Evolutionary conservation across 2,888 invertebrate genomes (phyloP).

Genomic region (Caenorhabditis becei): DNA sequence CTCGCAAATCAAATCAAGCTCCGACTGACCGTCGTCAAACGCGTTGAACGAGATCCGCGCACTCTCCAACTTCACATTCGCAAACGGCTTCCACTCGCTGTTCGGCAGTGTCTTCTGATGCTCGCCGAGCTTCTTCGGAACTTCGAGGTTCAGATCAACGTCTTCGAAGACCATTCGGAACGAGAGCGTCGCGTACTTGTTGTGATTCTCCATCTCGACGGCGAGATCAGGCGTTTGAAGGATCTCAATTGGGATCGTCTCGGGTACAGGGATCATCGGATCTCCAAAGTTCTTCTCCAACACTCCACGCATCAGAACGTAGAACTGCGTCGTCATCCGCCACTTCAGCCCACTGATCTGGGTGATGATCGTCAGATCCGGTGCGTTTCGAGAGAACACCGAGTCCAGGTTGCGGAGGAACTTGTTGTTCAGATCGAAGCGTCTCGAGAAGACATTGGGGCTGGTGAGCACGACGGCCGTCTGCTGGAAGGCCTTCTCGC

Average conservation of each 20-base stretch:
- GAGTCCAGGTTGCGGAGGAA: conserved; percentile 75
- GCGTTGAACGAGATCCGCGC: conserved; percentile 83
- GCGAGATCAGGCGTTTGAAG: conserved; percentile 72
- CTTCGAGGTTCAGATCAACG: conserved; percentile 79
- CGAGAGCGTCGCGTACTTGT: conserved; percentile 82
- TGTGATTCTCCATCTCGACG: conserved; percentile 53
- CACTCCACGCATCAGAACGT: conserved; percentile 80
- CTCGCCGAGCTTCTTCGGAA: conserved; percentile 31
- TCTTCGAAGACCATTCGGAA: conserved; percentile 83
- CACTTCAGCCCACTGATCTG: conserved; percentile 62
- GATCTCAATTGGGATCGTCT: conserved; percentile 79
- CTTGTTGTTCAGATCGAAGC: conserved; percentile 68
- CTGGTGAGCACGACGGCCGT: conserved; percentile 63
- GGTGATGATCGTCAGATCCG: conserved; percentile 73
- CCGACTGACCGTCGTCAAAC: conserved; percentile 83
- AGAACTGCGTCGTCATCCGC: conserved; percentile 76
- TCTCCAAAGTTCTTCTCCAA: conserved; percentile 84
- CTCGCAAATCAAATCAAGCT: conserved; percentile 83
- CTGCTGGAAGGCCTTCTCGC: conserved; percentile 65
- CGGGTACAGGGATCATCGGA: conserved; percentile 76
- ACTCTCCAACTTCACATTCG: conserved; percentile 82
- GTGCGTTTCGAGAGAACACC: conserved; percentile 74
- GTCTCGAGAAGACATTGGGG: conserved; percentile 67
- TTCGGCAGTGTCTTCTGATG: conserved; percentile 7
- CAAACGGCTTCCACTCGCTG: conserved; percentile 76